Conservation (phyloP, 2,797 vertebrate genomes). For the Glossophaga mutica region DNA sequence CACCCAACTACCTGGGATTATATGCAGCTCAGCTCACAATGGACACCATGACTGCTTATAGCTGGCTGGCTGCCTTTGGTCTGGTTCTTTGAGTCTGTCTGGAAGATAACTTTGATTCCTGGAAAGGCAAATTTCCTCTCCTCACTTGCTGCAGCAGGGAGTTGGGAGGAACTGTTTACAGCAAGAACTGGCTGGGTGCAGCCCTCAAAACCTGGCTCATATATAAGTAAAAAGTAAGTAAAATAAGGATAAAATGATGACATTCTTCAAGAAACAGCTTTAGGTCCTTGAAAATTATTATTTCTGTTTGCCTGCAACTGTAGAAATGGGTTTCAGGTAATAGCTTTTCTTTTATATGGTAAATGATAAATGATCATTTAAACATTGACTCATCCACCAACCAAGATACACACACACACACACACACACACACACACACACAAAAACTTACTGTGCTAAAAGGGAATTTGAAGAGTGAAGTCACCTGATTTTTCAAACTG, state of each 20-base stretch:
- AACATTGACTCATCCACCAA: slow-evolving; percentile 85
- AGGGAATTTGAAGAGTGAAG: slow-evolving; percentile 81
- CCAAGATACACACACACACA: slow-evolving; percentile 76
- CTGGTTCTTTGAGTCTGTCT: slow-evolving; percentile 68
- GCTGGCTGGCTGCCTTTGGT: slow-evolving; percentile 30
- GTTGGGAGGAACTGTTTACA: slow-evolving; percentile 69
- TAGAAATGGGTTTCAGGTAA: slow-evolving; percentile 86
- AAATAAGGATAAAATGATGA: slow-evolving; percentile 84
- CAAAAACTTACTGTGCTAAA: slow-evolving; percentile 81
- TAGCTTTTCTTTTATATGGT: slow-evolving; percentile 86
- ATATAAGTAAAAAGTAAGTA: slow-evolving; percentile 82
- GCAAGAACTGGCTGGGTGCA: slow-evolving; percentile 68
- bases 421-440: slow-evolving; percentile 25
- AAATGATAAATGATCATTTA: slow-evolving; percentile 85
- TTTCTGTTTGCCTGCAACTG: slow-evolving; percentile 84
- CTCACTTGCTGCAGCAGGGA: not conserved
- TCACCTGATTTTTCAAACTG: slow-evolving; percentile 83
- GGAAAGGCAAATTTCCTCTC: slow-evolving; percentile 63
- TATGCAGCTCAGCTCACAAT: not conserved
- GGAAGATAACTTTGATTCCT: slow-evolving; percentile 67
- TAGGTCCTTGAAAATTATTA: slow-evolving; percentile 86
- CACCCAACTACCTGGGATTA: not conserved
- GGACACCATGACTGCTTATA: not conserved
- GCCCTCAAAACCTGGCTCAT: slow-evolving; percentile 78
- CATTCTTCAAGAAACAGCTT: slow-evolving; percentile 86